Base-by-base conservation (phyloP, 2,113 vertebrate genomes). In the Porphyrio hochstetteri region DNA sequence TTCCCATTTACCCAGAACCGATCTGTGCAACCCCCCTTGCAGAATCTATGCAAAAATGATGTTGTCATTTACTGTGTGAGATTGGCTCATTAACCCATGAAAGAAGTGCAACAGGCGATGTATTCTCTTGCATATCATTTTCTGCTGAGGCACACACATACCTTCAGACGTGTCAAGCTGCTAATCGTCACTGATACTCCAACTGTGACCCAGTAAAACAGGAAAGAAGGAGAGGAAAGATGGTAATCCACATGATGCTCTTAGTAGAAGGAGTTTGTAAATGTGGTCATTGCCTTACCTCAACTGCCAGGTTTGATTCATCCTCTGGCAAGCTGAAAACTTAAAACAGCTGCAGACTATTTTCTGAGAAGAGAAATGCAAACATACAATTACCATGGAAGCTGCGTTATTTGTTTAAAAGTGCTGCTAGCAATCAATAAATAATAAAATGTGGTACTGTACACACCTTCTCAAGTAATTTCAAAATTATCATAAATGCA, bases 141-240 rank as follows among this genome's bases (percentile, higher is more conserved):
- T 84, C 44, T 79, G 29, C 71, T 76, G 52, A 75, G 55, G 27
- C 55, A 55, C 27, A 53, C 9, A 1, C 0, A 0, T 31, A 38
- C 42, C 40, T 61, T 55, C 27, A 42, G 35, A 29, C 0, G 2
- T 23, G 38, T 25, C 8, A 19, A 50, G 71, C 29, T 92, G 50
- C 28, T 65, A 42, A 28, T 10, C 81, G 52, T 23, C 61, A 7
- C n/a, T 48, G 55, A 67, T 33, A 1, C 44, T 74, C 0, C 0
- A 78, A 14, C 9, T 60, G 23, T 23, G 38, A 27, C 60, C 38
- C 1, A 29, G 35, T 16, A 40, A 42, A 16, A 13, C 0, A 48
- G 44, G 23, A 69, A 86, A 69, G 14, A 24, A 4, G 36, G 13
- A 2, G 6, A 56, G 12, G 13, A 20, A 78, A 35, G 31, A 25